Evolutionary conservation across 2,797 vertebrate genomes (phyloP).

Genomic region (Aldrovandia affinis): DNA sequence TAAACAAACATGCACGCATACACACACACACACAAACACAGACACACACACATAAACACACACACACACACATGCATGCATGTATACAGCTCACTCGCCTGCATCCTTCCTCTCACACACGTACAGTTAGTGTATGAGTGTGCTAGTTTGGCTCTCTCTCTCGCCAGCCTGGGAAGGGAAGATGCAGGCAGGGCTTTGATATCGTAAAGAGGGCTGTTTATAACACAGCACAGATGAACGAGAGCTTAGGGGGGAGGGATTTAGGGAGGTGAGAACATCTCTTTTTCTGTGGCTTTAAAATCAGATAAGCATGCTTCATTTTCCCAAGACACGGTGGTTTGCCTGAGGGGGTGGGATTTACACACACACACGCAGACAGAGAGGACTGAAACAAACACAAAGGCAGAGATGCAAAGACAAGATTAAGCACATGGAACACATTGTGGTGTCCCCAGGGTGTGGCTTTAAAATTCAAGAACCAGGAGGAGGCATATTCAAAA

Average conservation of each 20-base stretch:
- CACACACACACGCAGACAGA: no score
- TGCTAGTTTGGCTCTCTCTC: neutral
- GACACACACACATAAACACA: no score
- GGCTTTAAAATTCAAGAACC: no score
- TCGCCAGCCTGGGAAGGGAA: slow-evolving; percentile 45
- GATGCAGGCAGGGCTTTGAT: slow-evolving; percentile 65
- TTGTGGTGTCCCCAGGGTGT: no score
- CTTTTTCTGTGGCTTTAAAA: neutral
- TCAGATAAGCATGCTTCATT: neutral
- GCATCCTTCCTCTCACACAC: no score
- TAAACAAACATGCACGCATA: no score
- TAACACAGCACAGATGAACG: slow-evolving; percentile 61
- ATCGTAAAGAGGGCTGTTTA: slow-evolving; percentile 70
- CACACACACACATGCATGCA: no score
- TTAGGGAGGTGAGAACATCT: slow-evolving; percentile 7
- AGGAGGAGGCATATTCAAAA: no score
- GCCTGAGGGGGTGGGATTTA: neutral
- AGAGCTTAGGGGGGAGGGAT: slow-evolving; percentile 34
- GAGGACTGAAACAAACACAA: neutral
- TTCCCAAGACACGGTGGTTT: neutral
- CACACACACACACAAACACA: no score
- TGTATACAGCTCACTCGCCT: no score
- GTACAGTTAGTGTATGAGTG: no score
- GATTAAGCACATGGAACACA: no score
- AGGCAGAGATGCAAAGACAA: neutral